phyloP scores from a whole-genome alignment of 2,797 vertebrate species.

The Anableps anableps region DNA sequence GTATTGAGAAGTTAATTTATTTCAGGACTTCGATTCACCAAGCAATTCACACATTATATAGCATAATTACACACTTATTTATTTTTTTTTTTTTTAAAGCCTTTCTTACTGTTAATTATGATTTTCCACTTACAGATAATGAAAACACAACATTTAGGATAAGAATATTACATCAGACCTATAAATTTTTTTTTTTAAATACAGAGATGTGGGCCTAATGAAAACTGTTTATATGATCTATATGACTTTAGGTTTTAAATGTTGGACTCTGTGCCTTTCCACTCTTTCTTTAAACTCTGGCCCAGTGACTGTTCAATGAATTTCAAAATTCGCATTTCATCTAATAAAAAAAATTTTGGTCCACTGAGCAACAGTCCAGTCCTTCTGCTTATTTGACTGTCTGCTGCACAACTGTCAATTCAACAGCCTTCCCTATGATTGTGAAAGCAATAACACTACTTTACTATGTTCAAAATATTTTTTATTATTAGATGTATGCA shows the following conservation, averaged over 20 bases:
- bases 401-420: no score
- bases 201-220: not conserved
- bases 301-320: not conserved
- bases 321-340: not conserved
- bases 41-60: not conserved
- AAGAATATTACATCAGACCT: not conserved
- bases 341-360: not conserved
- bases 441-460: not conserved
- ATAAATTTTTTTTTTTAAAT: not conserved
- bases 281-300: not conserved
- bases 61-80: not conserved
- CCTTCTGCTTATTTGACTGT: no score
- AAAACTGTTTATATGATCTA: not conserved
- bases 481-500: not conserved
- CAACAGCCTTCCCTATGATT: not conserved
- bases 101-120: not conserved
- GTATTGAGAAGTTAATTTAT: not conserved
- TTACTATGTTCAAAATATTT: not conserved
- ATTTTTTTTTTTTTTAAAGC: no score
- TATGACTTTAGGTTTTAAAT: no score
- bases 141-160: not conserved
- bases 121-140: not conserved
- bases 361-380: not conserved
- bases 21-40: not conserved
- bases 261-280: not conserved